A percentile compares a stretch with the other conserved stretches of the same genome.
These are phyloP conservation scores for Phaetusa simplex DNA, from an alignment of 2,113 vertebrate species.

Conservation along the genomic window DNA sequence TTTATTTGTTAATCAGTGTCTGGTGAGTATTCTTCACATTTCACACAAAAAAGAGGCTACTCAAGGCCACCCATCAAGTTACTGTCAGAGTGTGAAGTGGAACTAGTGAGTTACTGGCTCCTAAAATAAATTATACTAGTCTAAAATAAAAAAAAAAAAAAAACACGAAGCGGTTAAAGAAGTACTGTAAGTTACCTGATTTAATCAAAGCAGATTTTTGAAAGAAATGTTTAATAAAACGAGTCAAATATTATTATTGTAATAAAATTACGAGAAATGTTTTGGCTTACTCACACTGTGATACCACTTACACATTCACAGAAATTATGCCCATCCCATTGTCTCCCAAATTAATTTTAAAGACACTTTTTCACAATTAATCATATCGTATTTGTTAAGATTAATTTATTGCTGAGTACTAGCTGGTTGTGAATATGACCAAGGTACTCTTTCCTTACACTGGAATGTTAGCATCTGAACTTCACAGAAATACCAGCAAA, in stretches of 20 bases:
- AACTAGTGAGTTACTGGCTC: neutral
- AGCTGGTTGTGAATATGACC: neutral
- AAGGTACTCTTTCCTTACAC: neutral
- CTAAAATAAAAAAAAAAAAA: neutral
- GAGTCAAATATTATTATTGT: neutral
- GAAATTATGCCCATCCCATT: neutral
- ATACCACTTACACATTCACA: neutral
- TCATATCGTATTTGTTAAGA: neutral
- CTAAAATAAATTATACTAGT: neutral
- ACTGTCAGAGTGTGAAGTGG: neutral
- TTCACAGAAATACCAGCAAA: neutral
- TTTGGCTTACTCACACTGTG: neutral
- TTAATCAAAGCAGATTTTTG: neutral
- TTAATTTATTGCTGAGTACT: neutral
- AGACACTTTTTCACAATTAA: neutral
- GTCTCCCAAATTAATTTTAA: neutral
- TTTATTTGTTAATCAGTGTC: neutral
- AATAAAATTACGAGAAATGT: neutral
- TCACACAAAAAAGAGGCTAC: neutral
- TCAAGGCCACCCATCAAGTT: neutral
- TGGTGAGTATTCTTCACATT: slow-evolving; percentile 26
- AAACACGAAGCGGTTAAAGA: neutral
- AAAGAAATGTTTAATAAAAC: neutral
- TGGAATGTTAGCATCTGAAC: neutral
- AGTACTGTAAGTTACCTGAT: neutral